Evolutionary conservation across 2,797 vertebrate species (phyloP).

Genomic region (Acanthornis magna): DNA sequence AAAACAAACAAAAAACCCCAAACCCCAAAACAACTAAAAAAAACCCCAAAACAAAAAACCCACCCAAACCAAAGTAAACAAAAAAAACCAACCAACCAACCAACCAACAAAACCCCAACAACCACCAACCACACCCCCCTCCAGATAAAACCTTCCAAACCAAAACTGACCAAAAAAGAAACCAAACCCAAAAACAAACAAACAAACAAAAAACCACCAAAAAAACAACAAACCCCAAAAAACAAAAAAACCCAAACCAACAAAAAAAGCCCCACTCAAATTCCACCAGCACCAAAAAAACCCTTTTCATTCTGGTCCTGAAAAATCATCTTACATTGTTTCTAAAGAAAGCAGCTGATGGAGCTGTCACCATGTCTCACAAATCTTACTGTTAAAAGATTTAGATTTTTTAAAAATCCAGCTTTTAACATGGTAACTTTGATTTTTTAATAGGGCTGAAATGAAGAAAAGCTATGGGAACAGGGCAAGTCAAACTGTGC

Average conservation of each 20-base stretch:
- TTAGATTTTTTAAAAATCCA: neutral
- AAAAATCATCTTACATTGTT: neutral
- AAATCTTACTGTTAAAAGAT: neutral
- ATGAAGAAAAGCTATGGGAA: neutral
- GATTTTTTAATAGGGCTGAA: neutral
- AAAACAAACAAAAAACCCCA: neutral
- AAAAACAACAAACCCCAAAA: no score
- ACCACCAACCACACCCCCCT: neutral
- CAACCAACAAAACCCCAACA: neutral
- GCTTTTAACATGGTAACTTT: neutral
- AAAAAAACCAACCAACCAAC: neutral
- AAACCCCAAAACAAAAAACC: no score
- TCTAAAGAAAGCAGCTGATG: neutral
- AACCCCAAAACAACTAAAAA: no score
- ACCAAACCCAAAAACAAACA: no score
- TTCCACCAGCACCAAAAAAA: neutral
- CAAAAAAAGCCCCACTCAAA: neutral
- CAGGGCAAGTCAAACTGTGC: neutral
- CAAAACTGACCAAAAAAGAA: neutral
- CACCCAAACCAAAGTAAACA: no score
- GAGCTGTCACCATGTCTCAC: neutral
- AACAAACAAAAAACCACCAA: no score
- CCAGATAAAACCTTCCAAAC: neutral
- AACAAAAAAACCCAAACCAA: no score
- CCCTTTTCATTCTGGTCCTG: neutral